phyloP scores from a whole-genome alignment of 2,888 invertebrate species.

The Acleris emargana region DNA sequence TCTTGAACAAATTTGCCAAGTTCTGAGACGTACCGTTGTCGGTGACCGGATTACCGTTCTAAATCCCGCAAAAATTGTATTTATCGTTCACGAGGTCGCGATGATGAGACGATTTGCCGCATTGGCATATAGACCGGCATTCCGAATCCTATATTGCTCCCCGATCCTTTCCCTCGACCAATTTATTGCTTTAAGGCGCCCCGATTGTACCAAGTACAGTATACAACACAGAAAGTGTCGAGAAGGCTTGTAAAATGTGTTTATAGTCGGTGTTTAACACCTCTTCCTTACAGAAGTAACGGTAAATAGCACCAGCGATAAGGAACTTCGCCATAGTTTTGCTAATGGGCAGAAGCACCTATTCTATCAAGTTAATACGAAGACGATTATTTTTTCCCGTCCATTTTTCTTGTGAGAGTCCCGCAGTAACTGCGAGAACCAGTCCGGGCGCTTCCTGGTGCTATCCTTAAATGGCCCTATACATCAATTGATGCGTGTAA shows the following conservation, averaged over 20 bases:
- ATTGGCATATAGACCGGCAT: conserved; percentile 62
- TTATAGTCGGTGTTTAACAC: conserved; percentile 47
- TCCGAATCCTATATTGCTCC: conserved; percentile 55
- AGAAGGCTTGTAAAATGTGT: conserved; percentile 49
- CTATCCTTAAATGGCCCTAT: conserved; percentile 66
- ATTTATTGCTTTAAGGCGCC: conserved; percentile 58
- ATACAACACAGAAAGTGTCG: conserved; percentile 51
- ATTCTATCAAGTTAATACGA: conserved; percentile 54
- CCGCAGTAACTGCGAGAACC: conserved; percentile 55
- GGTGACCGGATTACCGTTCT: conserved; percentile 26
- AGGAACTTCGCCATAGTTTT: conserved; percentile 22
- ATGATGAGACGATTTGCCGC: conserved; percentile 60
- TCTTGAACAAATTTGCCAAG: conserved; percentile 26
- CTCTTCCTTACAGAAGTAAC: conserved; percentile 32
- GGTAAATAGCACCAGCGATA: conserved; percentile 3
- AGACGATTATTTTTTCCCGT: conserved; percentile 60
- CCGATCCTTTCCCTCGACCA: conserved; percentile 56
- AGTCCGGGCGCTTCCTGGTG: conserved; percentile 67
- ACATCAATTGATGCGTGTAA: conserved; percentile 62
- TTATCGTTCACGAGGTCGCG: conserved; percentile 44
- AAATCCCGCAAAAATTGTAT: conserved; percentile 39
- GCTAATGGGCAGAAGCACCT: conserved; percentile 26
- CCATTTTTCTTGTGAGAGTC: conserved; percentile 50
- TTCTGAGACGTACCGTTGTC: conserved; percentile 20
- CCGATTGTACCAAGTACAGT: conserved; percentile 56